Base-by-base conservation (phyloP, 2,797 vertebrate species). In the Sciurus vulgaris region DNA sequence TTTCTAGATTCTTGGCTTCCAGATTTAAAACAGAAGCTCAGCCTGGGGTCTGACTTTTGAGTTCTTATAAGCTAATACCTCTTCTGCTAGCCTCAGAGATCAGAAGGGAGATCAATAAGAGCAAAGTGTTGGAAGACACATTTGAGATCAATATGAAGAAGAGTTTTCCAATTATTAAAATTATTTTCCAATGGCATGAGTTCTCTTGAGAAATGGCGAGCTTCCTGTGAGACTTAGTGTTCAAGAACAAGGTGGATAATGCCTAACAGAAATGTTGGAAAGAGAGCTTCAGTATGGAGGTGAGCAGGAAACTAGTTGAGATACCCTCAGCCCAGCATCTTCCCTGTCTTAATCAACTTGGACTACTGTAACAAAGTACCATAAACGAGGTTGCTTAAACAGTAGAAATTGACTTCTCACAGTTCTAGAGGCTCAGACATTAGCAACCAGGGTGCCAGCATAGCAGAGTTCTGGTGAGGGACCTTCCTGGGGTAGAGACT, bases 121-220 rank as follows among this genome's bases (percentile, higher is more conserved):
- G 10, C 9, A 73, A 81, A 20, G n/a, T 76, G 63, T n/a, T 91
- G 7, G 56, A 63, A 92, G 44, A 86, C 2, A 82, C 67, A 51
- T 33, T 77, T 85, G 18, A 83, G 24, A 85, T 78, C 84, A 69
- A 63, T 72, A 82, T 77, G 49, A 69, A 79, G 22, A 93, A 65
- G 7, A 33, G 47, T 59, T 84, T 96, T 86, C 38, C 54, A 7
- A 47, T 61, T 44, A 73, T 74, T 54, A 89, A 76, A 73, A 81
- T 61, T 70, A 13, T 72, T 73, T 69, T 87, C 30, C 35, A 81
- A 17, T 49, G 49, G 2, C 30, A 44, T 30, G 30, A 8, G 56
- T 65, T 85, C 56, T 94, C 77, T 76, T 61, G 28, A 44, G 70
- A 91, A 33, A 79, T 18, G 1, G 28, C 59, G 44, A 69, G 20